phyloP scores from a whole-genome alignment of 2,113 vertebrate genomes.

The Cottus gobio region DNA sequence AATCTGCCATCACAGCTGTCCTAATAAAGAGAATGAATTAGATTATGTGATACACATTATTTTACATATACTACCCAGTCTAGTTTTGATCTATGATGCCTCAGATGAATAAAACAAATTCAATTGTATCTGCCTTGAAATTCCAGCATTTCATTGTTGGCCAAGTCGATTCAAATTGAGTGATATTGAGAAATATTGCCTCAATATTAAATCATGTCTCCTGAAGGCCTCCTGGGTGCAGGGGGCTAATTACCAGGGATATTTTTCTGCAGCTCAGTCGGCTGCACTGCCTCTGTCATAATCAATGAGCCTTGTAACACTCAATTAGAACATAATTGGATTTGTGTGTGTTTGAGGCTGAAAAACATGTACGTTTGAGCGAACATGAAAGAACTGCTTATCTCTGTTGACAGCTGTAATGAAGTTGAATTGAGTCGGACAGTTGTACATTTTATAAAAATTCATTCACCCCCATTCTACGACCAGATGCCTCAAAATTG shows the following conservation, averaged over 20 bases:
- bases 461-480: not conserved
- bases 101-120: constrained; percentile 14
- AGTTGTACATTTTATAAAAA: constrained; percentile 50
- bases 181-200: constrained; percentile 55
- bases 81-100: constrained; percentile 12
- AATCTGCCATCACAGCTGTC: not conserved
- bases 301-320: constrained; percentile 83
- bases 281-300: constrained; percentile 73
- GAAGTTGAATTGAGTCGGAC: constrained; percentile 45
- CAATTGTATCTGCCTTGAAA: constrained; percentile 11
- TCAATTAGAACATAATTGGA: constrained; percentile 81
- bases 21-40: not conserved
- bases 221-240: constrained; percentile 52
- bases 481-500: constrained; percentile 8
- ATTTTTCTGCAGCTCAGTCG: constrained; percentile 57
- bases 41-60: not conserved
- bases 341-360: constrained; percentile 71
- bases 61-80: not conserved
- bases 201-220: constrained; percentile 60
- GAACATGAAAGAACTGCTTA: constrained; percentile 72
- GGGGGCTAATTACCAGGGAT: constrained; percentile 70
- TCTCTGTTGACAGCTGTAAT: constrained; percentile 71
- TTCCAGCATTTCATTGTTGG: constrained; percentile 7
- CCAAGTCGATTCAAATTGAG: constrained; percentile 53
- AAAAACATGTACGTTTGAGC: constrained; percentile 64